Conservation (phyloP, 2,888 invertebrate species). For the Campoletis raptor region DNA sequence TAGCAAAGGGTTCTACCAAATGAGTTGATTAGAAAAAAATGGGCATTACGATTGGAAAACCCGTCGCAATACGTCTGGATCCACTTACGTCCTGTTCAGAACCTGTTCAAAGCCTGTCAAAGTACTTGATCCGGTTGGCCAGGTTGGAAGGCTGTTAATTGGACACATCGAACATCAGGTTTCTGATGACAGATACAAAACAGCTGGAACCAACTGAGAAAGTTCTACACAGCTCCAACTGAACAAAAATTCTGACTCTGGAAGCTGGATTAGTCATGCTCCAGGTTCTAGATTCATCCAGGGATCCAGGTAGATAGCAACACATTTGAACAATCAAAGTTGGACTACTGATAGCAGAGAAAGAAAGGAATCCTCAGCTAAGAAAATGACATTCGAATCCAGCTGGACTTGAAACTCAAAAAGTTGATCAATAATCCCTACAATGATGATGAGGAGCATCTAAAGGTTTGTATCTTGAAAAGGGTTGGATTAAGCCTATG, state of each 20-base stretch:
- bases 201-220: not conserved
- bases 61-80: not conserved
- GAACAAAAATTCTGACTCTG: not conserved
- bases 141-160: not conserved
- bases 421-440: not conserved
- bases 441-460: not conserved
- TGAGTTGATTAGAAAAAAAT: conserved; percentile 3
- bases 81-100: not conserved
- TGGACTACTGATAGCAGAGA: not conserved
- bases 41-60: conserved; percentile 23
- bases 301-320: not conserved
- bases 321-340: not conserved
- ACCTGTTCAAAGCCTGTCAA: not conserved
- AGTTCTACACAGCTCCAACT: not conserved
- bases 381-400: not conserved
- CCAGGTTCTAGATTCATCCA: not conserved
- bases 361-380: not conserved
- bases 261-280: not conserved
- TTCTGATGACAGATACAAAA: not conserved
- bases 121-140: not conserved
- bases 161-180: not conserved
- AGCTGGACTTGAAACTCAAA: not conserved
- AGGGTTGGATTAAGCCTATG: not conserved
- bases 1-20: conserved; percentile 22
- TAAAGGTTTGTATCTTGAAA: not conserved